These are phyloP conservation scores for Lasius platythorax DNA, from an alignment of 2,888 invertebrate genomes.

Conservation along the genomic window DNA sequence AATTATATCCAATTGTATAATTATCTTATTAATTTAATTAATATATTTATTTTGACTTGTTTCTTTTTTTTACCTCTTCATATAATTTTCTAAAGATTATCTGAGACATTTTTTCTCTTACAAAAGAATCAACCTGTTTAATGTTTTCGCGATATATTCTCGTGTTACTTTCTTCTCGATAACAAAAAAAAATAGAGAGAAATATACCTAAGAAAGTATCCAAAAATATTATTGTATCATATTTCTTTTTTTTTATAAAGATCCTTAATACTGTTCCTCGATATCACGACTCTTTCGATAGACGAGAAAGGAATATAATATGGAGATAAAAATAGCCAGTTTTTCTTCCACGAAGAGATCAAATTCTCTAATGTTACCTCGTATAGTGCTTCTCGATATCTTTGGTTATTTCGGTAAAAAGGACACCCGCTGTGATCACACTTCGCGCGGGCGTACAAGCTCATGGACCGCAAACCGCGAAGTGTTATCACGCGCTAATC, in stretches of 20 bases:
- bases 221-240: neutral
- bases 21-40: neutral
- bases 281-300: conserved; percentile 1
- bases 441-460: neutral
- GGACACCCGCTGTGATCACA: neutral
- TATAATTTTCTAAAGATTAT: neutral
- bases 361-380: neutral
- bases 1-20: neutral
- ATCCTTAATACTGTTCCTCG: neutral
- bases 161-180: neutral
- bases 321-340: neutral
- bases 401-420: neutral
- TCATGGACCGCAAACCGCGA: neutral
- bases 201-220: neutral
- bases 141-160: neutral
- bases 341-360: neutral
- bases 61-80: neutral
- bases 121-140: neutral
- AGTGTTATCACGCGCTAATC: conserved; percentile 3
- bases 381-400: neutral
- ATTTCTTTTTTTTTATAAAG: neutral
- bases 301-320: neutral
- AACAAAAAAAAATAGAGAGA: neutral
- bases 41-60: neutral
- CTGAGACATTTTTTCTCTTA: neutral